Evolutionary conservation across 2,797 vertebrate species (phyloP).

Genomic region (Siniperca scherzeri): DNA sequence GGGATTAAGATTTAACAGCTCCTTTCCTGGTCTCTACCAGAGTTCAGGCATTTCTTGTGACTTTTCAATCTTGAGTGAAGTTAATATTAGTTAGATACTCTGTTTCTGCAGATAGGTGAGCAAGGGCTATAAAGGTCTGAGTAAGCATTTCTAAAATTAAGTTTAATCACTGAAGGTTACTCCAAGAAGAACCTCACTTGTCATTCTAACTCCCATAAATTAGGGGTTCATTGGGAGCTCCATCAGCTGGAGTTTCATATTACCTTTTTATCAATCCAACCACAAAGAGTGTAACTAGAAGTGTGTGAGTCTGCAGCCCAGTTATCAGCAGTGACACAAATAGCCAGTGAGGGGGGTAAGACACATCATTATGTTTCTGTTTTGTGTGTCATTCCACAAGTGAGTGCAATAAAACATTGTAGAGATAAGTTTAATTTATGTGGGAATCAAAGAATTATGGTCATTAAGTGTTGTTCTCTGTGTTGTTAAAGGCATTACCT

Average conservation of each 20-base stretch:
- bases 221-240: background rate
- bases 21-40: background rate
- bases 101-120: background rate
- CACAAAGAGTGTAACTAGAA: slow-evolving; percentile 37
- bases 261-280: slow-evolving; percentile 1
- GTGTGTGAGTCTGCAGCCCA: slow-evolving; percentile 20
- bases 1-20: background rate
- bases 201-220: slow-evolving; percentile 22
- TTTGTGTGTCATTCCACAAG: slow-evolving; percentile 14
- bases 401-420: background rate
- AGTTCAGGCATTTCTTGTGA: background rate
- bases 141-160: slow-evolving; percentile 3
- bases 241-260: slow-evolving; percentile 9
- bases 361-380: slow-evolving; percentile 16
- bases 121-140: background rate
- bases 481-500: background rate
- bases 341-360: background rate
- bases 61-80: background rate
- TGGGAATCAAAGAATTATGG: background rate
- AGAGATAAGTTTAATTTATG: slow-evolving; percentile 10
- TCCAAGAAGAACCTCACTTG: background rate
- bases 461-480: background rate
- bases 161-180: slow-evolving; percentile 17
- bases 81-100: background rate
- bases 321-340: slow-evolving; percentile 49